Evolutionary conservation across 2,888 invertebrate genomes (phyloP).

Genomic region (Belgica antarctica): DNA sequence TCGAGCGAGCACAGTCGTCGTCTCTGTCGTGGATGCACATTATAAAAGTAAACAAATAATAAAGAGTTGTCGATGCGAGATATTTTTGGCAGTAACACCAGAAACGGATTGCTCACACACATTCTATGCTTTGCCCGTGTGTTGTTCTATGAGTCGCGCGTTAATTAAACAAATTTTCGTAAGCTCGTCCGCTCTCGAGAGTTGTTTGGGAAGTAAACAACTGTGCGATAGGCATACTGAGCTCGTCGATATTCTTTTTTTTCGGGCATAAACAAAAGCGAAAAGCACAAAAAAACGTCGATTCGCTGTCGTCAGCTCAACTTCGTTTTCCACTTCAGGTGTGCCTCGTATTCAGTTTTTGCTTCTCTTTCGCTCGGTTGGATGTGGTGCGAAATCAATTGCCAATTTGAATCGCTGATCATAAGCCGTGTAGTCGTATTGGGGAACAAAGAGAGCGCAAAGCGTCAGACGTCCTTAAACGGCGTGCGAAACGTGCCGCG

Average conservation of each 20-base stretch:
- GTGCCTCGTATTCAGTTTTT: constrained; percentile 9
- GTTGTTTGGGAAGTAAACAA: background rate
- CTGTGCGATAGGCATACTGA: background rate
- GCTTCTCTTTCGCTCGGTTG: background rate
- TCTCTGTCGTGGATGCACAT: no score
- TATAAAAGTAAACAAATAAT: no score
- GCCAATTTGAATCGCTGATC: constrained; percentile 6
- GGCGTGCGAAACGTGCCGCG: background rate
- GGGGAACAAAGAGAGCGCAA: background rate
- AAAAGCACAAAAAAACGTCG: background rate
- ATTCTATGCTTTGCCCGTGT: no score
- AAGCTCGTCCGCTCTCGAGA: background rate
- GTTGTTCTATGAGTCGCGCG: background rate
- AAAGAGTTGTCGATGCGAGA: no score
- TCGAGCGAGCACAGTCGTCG: no score
- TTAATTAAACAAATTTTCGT: constrained; percentile 19
- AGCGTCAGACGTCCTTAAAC: background rate
- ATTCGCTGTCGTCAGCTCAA: constrained; percentile 19
- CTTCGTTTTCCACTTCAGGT: constrained; percentile 23
- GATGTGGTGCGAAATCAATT: constrained; percentile 26
- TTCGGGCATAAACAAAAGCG: constrained; percentile 10
- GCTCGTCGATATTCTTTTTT: constrained; percentile 2
- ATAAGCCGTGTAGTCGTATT: no score
- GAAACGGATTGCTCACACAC: background rate
- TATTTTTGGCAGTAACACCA: constrained; percentile 8